Conservation (phyloP, 2,888 invertebrate genomes). For the Minunthozetes semirufus region DNA sequence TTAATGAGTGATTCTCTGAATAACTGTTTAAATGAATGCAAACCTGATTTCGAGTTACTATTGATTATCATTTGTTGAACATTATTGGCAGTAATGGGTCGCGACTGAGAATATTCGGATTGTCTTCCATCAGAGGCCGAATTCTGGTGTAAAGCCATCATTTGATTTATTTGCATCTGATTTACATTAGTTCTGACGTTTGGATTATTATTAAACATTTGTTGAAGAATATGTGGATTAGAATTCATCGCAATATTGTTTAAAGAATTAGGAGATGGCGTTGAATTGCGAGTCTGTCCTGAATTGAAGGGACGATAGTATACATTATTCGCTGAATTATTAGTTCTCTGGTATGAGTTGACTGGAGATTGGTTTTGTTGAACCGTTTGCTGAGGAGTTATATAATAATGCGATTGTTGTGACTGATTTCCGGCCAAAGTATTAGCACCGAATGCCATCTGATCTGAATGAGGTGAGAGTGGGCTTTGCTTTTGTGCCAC, state of each 20-base stretch:
- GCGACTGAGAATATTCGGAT: neutral
- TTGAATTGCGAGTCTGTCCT: neutral
- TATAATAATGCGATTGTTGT: neutral
- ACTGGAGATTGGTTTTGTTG: too few species aligned
- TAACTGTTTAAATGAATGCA: too few species aligned
- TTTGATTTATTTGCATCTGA: neutral
- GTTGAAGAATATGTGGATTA: neutral
- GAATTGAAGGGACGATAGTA: too few species aligned
- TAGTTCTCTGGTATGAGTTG: too few species aligned
- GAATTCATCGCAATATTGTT: neutral
- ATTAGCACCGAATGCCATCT: neutral
- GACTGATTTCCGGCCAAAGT: neutral
- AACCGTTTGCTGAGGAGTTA: neutral
- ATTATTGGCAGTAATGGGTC: neutral
- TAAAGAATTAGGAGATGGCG: neutral
- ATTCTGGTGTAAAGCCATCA: neutral
- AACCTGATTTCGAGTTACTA: too few species aligned
- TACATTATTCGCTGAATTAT: too few species aligned
- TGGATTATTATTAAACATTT: neutral
- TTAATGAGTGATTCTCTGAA: neutral
- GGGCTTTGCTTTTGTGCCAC: neutral
- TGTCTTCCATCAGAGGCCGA: neutral
- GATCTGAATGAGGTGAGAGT: neutral
- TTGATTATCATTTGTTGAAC: neutral
- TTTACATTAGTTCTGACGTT: neutral